These are phyloP conservation scores for Melikaiella ostensackeni DNA, from an alignment of 2,888 invertebrate species.

Conservation along the genomic window DNA sequence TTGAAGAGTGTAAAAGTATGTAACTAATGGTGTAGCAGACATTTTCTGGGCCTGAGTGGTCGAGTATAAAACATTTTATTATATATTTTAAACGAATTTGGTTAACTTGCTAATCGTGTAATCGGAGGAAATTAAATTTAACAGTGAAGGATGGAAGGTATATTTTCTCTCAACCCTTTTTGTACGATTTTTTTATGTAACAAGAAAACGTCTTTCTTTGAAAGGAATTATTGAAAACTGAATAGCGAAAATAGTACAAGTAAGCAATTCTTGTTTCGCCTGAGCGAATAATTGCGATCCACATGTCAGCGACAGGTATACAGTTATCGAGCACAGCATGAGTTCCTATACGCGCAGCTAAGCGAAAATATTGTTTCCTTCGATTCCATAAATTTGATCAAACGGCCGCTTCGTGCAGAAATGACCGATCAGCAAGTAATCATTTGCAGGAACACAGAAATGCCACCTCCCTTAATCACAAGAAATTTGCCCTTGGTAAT, in stretches of 20 bases:
- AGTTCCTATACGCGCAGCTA: conserved; percentile 59
- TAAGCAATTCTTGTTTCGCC: conserved; percentile 55
- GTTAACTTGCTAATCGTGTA: too few species aligned
- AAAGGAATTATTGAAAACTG: neutral
- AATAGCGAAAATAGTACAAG: conserved; percentile 1
- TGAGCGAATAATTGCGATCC: conserved; percentile 67
- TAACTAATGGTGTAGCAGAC: too few species aligned
- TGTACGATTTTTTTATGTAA: neutral
- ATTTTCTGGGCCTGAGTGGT: too few species aligned
- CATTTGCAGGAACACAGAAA: conserved; percentile 44
- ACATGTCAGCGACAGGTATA: conserved; percentile 67
- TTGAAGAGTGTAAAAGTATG: too few species aligned
- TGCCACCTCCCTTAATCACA: conserved; percentile 38
- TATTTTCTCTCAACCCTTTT: too few species aligned
- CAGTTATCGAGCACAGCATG: conserved; percentile 55
- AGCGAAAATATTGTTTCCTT: conserved; percentile 69
- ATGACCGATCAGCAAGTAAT: conserved; percentile 46
- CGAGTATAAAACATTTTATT: too few species aligned
- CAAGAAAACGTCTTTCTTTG: neutral
- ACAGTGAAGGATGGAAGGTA: neutral
- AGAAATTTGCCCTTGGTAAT: neutral
- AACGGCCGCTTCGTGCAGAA: conserved; percentile 55
- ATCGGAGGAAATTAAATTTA: neutral
- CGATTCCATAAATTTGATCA: conserved; percentile 71
- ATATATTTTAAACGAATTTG: too few species aligned